Conservation (phyloP, 2,888 invertebrate genomes). For the Pelosia muscerda region DNA sequence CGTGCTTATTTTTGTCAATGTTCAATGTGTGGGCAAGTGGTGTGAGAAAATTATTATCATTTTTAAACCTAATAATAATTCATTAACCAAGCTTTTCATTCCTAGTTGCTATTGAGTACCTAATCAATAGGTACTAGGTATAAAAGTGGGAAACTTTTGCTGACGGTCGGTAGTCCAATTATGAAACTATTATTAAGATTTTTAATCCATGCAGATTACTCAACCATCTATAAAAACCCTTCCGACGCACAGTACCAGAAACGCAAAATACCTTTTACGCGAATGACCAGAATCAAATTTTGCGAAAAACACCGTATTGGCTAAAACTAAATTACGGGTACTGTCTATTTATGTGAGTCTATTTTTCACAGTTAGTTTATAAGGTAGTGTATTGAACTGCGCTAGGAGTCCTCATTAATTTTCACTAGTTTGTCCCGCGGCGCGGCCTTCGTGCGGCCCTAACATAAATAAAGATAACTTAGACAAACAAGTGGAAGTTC, state of each 20-base stretch:
- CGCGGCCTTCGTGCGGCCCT: constrained; percentile 71
- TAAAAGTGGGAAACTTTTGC: not conserved
- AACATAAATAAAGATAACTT: constrained; percentile 83
- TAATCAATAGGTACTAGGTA: no score
- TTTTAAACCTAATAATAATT: no score
- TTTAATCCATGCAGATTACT: not conserved
- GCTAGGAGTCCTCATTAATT: constrained; percentile 74
- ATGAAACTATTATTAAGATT: no score
- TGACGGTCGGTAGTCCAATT: not conserved
- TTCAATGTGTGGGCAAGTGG: not conserved
- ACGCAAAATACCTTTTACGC: no score
- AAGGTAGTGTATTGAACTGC: constrained; percentile 57
- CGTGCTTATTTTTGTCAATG: no score
- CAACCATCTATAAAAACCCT: not conserved
- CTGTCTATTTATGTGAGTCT: constrained; percentile 24
- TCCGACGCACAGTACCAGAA: no score
- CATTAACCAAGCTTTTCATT: no score
- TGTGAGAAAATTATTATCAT: not conserved
- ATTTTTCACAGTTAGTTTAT: constrained; percentile 60
- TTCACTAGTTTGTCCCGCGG: constrained; percentile 74
- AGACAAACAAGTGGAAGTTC: constrained; percentile 77
- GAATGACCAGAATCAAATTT: no score
- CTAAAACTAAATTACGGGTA: constrained; percentile 13
- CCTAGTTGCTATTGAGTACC: no score
- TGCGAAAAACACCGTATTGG: not conserved